Conservation (phyloP, 2,888 invertebrate species). For the Globia sparganii region DNA sequence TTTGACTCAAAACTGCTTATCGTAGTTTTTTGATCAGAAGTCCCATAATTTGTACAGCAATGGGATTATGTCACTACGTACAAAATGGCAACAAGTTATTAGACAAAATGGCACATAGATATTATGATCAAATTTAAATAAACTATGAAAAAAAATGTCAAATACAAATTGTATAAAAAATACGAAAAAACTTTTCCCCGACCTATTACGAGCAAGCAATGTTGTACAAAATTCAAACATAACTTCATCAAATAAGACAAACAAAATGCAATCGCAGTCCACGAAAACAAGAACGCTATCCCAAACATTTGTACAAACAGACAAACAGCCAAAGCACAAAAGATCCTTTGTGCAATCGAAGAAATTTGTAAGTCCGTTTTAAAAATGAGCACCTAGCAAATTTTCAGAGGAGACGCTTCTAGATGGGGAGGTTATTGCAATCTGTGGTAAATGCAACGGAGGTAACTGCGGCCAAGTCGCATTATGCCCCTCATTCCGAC, state of each 20-base stretch:
- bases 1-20: too few relatives aligned
- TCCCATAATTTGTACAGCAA: too few relatives aligned
- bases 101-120: too few relatives aligned
- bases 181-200: too few relatives aligned
- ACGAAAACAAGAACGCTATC: not conserved
- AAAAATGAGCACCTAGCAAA: conserved; percentile 69
- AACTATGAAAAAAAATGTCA: too few relatives aligned
- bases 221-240: not conserved
- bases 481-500: conserved; percentile 78
- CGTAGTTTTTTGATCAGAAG: too few relatives aligned
- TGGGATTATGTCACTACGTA: too few relatives aligned
- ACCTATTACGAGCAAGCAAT: not conserved
- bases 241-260: not conserved
- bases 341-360: conserved; percentile 62
- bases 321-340: conserved; percentile 32
- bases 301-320: conserved; percentile 1
- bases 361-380: conserved; percentile 61
- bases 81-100: too few relatives aligned
- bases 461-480: conserved; percentile 76
- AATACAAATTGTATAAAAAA: too few relatives aligned
- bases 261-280: not conserved
- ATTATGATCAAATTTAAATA: too few relatives aligned
- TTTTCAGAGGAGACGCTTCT: conserved; percentile 66
- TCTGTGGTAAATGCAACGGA: conserved; percentile 71
- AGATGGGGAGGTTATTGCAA: conserved; percentile 72